Evolutionary conservation across 2,888 invertebrate species (phyloP).

Genomic region (Trissoscelio sp.): DNA sequence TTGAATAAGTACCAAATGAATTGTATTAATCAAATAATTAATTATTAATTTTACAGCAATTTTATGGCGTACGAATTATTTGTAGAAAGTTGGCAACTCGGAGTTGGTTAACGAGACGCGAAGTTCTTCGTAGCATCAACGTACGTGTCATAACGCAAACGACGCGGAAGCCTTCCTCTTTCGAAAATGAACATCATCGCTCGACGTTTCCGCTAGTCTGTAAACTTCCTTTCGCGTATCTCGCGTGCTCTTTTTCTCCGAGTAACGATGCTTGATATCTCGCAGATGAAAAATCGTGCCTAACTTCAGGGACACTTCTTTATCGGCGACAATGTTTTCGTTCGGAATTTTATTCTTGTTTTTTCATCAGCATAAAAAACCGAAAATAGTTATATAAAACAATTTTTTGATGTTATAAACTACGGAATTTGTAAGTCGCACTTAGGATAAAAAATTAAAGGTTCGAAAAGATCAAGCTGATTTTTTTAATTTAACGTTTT

Average conservation of each 20-base stretch:
- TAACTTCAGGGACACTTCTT: slow-evolving; percentile 35
- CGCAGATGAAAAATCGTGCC: slow-evolving; percentile 62
- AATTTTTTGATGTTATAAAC: too few species aligned
- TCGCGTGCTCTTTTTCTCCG: slow-evolving; percentile 62
- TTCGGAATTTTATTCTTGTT: slow-evolving; percentile 28
- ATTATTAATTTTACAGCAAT: too few species aligned
- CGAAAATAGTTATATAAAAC: too few species aligned
- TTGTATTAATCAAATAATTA: too few species aligned
- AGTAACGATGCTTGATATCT: slow-evolving; percentile 67
- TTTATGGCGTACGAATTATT: neutral
- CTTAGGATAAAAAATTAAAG: too few species aligned
- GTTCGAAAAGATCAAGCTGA: too few species aligned
- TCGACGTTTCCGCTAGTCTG: slow-evolving; percentile 67
- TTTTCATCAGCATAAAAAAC: too few species aligned
- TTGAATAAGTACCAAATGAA: too few species aligned
- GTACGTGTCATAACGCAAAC: slow-evolving; percentile 62
- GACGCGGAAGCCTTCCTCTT: slow-evolving; percentile 65
- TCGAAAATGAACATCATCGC: slow-evolving; percentile 65
- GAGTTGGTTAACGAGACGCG: slow-evolving; percentile 34
- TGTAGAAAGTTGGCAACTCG: neutral
- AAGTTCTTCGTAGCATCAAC: slow-evolving; percentile 44
- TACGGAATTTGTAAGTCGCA: too few species aligned
- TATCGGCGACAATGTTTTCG: slow-evolving; percentile 22
- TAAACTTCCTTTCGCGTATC: slow-evolving; percentile 66
- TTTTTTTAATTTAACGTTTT: too few species aligned